Conservation (phyloP, 2,888 invertebrate genomes). For the Orthosia cruda region DNA sequence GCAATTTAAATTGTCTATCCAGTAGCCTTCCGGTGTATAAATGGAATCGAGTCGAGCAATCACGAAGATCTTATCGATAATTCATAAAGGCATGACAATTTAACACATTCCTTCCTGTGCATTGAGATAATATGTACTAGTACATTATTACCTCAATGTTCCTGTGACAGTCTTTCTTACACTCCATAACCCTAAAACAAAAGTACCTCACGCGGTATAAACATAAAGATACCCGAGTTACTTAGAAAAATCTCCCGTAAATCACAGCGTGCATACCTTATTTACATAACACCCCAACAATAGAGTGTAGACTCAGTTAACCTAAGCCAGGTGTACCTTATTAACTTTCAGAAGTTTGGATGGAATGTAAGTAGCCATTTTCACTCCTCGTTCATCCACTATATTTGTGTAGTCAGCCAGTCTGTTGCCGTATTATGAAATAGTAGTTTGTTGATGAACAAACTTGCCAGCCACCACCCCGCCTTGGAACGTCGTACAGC, state of each 20-base stretch:
- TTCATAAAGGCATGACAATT: neutral
- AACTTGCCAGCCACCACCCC: conserved; percentile 61
- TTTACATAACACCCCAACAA: conserved; percentile 63
- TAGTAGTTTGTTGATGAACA: conserved; percentile 71
- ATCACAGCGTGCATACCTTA: conserved; percentile 51
- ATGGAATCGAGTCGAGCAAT: too few species aligned
- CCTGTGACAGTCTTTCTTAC: neutral
- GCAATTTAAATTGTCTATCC: too few species aligned
- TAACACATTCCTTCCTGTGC: neutral
- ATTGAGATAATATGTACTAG: too few species aligned
- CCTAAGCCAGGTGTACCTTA: conserved; percentile 69
- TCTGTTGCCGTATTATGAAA: conserved; percentile 70
- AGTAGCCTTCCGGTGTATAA: too few species aligned
- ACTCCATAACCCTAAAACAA: conserved; percentile 9
- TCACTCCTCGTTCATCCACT: conserved; percentile 54
- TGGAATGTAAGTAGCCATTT: conserved; percentile 67
- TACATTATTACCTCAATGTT: too few species aligned
- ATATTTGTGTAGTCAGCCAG: conserved; percentile 61
- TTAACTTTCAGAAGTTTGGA: conserved; percentile 68
- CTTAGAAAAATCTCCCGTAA: conserved; percentile 46
- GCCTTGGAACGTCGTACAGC: conserved; percentile 56
- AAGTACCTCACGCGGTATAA: conserved; percentile 15
- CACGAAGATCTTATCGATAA: too few species aligned
- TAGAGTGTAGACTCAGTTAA: conserved; percentile 61
- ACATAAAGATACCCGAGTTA: conserved; percentile 21